Base-by-base conservation (phyloP, 2,888 invertebrate genomes). In the Lutraria lutraria region DNA sequence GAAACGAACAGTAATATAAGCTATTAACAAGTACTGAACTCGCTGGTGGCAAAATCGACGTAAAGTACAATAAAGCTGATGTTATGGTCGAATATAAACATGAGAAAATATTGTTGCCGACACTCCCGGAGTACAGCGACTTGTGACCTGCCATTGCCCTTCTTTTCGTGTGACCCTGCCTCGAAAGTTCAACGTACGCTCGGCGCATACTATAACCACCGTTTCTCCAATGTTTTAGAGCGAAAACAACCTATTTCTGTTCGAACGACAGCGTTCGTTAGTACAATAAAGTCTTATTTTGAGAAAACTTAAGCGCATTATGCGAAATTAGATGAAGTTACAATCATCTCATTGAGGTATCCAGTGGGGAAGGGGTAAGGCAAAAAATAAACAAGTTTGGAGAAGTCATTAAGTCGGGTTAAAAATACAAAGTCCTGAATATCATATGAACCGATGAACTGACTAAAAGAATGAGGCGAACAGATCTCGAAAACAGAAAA, bases 91-190 rank as follows among this genome's bases (percentile, higher is more conserved):
- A 15, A 34, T 34, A 76, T 76, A 34, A 76, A 76, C 76, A 34
- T 34, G 34, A 76, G 15, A 76, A 34, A 63, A 63, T 63, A 63
- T 63, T 4, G 21, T 12, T 12, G 21, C n/a, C 63, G 63, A 63
- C 63, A 63, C 15, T 76, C 29, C 76, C n/a, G 68, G 89, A 91
- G 84, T 91, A 91, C 91, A 91, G 80, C 84, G 88, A 91, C 91
- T 88, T 79, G 85, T 91, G 91, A 88, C 91, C 91, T 86, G 52
- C 83, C 84, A 63, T 43, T 80, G 91, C 84, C 91, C 91, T 88
- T 60, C 60, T 88, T 88, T 80, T 81, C 54, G 54, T 68, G 91
- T 91, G 91, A 91, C 91, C 91, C 88, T 84, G 85, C 76, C 91
- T 89, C 72, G 16, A 82, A 83, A 87, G 89, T 82, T 85, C 89